phyloP scores from a whole-genome alignment of 2,888 invertebrate species.

The Pandemis corylana region DNA sequence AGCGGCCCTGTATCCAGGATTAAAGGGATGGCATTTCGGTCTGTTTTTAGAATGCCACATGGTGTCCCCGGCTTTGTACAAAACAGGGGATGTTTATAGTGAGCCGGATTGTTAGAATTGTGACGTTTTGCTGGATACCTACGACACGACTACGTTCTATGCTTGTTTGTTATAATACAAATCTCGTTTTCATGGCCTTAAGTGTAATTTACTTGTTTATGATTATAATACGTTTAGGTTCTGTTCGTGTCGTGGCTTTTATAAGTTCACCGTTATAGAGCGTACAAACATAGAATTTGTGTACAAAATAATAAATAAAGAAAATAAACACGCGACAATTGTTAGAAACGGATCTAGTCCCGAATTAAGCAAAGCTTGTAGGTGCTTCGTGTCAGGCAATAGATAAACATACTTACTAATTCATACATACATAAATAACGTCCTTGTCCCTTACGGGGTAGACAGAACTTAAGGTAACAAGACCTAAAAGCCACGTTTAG shows the following conservation, averaged over 20 bases:
- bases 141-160: background rate
- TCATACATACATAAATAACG: too few species aligned
- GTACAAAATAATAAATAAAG: background rate
- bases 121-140: slow-evolving; percentile 10
- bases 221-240: background rate
- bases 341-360: too few species aligned
- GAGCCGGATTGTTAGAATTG: slow-evolving; percentile 30
- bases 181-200: background rate
- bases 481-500: too few species aligned
- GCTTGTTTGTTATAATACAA: background rate
- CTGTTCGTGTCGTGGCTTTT: too few species aligned
- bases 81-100: slow-evolving; percentile 57
- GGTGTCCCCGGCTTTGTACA: slow-evolving; percentile 68
- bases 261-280: too few species aligned
- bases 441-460: too few species aligned
- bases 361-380: too few species aligned
- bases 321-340: background rate
- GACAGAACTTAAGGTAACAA: too few species aligned
- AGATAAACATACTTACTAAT: too few species aligned
- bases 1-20: slow-evolving; percentile 67
- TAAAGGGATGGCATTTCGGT: slow-evolving; percentile 66
- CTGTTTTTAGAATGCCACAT: slow-evolving; percentile 79
- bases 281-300: too few species aligned
- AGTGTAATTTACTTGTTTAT: background rate
- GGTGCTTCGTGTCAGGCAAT: too few species aligned